Base-by-base conservation (phyloP, 2,888 invertebrate species). In the Neocrepidodera transversa region DNA sequence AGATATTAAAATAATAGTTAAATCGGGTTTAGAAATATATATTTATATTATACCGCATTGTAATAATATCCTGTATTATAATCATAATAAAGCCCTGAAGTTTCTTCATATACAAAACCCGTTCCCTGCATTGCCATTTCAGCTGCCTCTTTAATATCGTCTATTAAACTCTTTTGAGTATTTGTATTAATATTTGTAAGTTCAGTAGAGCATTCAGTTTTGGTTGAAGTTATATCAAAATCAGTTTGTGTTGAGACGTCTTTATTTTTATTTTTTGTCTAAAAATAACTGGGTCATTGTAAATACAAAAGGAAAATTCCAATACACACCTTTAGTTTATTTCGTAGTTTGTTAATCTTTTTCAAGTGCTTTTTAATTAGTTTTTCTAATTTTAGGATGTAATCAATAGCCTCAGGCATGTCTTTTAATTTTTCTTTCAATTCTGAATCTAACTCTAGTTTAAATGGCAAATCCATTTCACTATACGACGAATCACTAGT, bases 31-130 rank as follows among this genome's bases (percentile, higher is more conserved):
- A 23, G 5, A 11, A 20, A 11, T 23, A 11, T 16, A 11, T 48
- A 11, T 36, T n/a, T 48, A 83, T 85, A 82, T 16, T 26, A n/a
- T 83, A 93, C 93, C 68, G 92, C 87, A 82, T 93, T 92, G 76
- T 94, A 95, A 81, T 95, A 95, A 80, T 93, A 95, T 62, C 94
- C 93, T 67, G 92, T 90, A 72, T 87, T 89, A 68, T 89, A 91
- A 79, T 95, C 93, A 78, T 93, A 94, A 79, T 94, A 95, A 81
- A 93, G 85, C 66, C 93, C 93, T 17, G 91, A 91, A 1, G 89
- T 90, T 73, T 91, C 88, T 66, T 95, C 93, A 79, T 91, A 94
- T 20, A 93, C 89, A 84, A 93, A 93, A 13, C 91, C 91, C 43
- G 86, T 86, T 67, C 90, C 84, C 69, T 88, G 85, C 74, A 90